Base-by-base conservation (phyloP, 2,113 vertebrate species). In the Myotis brandtii region DNA sequence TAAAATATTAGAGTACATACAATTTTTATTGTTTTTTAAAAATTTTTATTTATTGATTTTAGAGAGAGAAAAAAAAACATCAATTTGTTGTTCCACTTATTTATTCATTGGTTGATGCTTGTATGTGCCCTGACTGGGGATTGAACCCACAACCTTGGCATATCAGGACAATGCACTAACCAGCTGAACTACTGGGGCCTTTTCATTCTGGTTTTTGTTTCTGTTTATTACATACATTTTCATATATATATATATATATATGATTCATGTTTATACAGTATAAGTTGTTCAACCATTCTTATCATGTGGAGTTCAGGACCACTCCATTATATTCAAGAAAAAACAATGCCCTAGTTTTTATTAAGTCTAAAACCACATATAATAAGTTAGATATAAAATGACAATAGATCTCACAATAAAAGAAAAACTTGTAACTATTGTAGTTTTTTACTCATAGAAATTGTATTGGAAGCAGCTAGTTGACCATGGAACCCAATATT, bases 361-460 rank as follows among this genome's bases (percentile, higher is more conserved):
- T 91, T 91, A 85, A 86, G 75, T 40, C 34, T 95, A 76, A 56
- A 91, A 88, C 56, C 46, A 92, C 5, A 27, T 93, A 77, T 0
- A 79, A 6, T 72, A 89, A 94, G 25, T n/a, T 64, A 88, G 37
- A 56, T 18, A 52, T 59, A 81, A 3, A 95, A 77, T 34, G n/a
- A 87, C 4, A 86, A 0, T 66, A 86, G 79, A 75, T 25, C 32
- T 92, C 40, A 92, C 10, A 50, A 72, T 84, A 66, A 66, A 89
- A 93, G 69, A 79, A 90, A 87, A 95, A 76, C 10, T 82, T 86
- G 25, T 89, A 83, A 93, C 75, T 96, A 54, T 64, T 96, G 32
- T 84, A 85, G 21, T 4, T 87, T 95, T 50, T 94, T 30, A 85
- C 9, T 87, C 40, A 9, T 0, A 73, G 62, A 92, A 93, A 73